Conservation (phyloP, 1,140 invertebrate species). For the Eupristina koningsbergeri region DNA sequence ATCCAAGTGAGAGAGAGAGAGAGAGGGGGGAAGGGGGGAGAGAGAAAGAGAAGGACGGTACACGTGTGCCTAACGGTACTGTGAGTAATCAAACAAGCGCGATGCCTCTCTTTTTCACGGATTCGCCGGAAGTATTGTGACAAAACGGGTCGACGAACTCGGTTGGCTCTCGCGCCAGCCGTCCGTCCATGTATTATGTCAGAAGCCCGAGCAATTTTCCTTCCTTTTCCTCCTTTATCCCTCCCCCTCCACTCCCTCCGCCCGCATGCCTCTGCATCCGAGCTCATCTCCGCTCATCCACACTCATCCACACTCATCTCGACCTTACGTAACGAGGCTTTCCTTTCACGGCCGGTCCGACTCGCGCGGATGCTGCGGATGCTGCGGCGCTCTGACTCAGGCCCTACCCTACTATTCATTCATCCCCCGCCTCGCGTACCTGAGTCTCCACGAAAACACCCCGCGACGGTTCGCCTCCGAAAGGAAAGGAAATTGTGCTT, state of each 20-base stretch:
- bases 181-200: constrained; percentile 22
- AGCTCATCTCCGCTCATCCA: background rate
- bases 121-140: constrained; percentile 48
- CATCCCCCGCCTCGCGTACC: too few relatives aligned
- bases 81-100: constrained; percentile 66
- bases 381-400: too few relatives aligned
- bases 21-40: background rate
- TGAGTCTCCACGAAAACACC: too few relatives aligned
- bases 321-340: background rate
- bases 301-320: background rate
- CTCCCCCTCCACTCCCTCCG: background rate
- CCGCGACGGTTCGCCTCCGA: too few relatives aligned
- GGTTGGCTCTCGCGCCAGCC: too few relatives aligned
- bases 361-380: background rate
- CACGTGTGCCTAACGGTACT: constrained; percentile 64
- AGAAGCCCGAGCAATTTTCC: constrained; percentile 18
- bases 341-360: background rate
- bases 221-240: too few relatives aligned
- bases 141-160: constrained; percentile 6
- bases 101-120: constrained; percentile 18
- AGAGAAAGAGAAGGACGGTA: constrained; percentile 8
- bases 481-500: too few relatives aligned
- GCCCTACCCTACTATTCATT: too few relatives aligned
- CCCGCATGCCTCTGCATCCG: background rate
- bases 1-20: background rate